A percentile compares a stretch with the other conserved stretches of the same genome.
Conservation (phyloP, 30 jellyfish, hydroid and myxozoan species). For the Aurelia aurita complex sp. Pacific region DNA sequence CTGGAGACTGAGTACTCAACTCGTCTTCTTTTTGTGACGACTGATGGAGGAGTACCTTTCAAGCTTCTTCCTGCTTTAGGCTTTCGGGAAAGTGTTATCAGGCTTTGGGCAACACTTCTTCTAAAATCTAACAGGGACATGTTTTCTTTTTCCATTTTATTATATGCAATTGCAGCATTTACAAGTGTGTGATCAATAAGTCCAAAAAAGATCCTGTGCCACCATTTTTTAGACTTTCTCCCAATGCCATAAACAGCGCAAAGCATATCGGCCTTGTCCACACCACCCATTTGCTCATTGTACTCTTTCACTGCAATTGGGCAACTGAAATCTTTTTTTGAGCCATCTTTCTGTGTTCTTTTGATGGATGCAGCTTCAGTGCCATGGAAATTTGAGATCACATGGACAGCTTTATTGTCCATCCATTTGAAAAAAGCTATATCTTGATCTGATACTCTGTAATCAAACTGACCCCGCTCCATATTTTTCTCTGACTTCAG, state of each 20-base stretch:
- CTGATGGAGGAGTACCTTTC: no score
- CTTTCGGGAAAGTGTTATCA: no score
- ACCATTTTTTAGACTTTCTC: slow-evolving; percentile 72
- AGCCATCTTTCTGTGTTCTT: slow-evolving; percentile 61
- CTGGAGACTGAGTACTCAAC: no score
- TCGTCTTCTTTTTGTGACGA: no score
- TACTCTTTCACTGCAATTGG: slow-evolving; percentile 25
- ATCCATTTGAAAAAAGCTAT: slow-evolving; percentile 61
- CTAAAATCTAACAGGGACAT: no score
- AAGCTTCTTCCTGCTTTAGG: no score
- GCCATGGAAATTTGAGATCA: background rate
- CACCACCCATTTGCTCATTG: slow-evolving; percentile 71
- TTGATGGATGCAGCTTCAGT: background rate
- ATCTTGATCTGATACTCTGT: slow-evolving; percentile 50
- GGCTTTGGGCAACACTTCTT: no score
- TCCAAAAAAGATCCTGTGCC: slow-evolving; percentile 79
- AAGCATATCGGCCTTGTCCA: background rate
- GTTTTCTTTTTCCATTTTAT: no score
- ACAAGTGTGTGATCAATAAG: slow-evolving; percentile 56
- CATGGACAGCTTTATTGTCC: slow-evolving; percentile 54
- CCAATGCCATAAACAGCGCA: slow-evolving; percentile 69
- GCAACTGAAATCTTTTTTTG: background rate
- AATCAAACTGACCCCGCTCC: slow-evolving; percentile 62
- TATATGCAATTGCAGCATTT: no score
- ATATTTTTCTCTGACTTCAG: slow-evolving; percentile 39